Base-by-base conservation (phyloP, 1,140 invertebrate species). In the Lerema accius region DNA sequence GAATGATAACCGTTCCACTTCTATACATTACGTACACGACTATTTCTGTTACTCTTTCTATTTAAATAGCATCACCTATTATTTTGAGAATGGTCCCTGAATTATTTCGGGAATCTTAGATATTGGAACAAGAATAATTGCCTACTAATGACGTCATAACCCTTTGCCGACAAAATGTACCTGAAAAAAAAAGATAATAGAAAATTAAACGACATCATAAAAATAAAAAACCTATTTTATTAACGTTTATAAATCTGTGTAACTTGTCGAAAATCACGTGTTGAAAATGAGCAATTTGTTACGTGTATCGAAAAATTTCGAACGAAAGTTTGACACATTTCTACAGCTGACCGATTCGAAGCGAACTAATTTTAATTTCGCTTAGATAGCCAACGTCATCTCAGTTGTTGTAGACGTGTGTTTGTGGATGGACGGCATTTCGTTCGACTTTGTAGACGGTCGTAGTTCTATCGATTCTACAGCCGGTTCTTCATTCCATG, bases 361-460 rank as follows among this genome's bases (percentile, higher is more conserved):
- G 71, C 71, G 67, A 59, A 84, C 84, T 87, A 86, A 78, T 82
- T 86, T 87, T 89, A 89, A 80, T 86, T 76, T 82, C 69, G 73
- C 71, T 72, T 72, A 76, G 77, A 72, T 76, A 73, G 53, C 65
- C 64, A 61, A 86, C 84, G 82, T 86, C 75, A 84, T 72, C 63
- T 85, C 78, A 87, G 86, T 89, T 75, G 82, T 79, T 53, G 67
- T 72, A 76, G 75, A 73, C 71, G 69, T 76, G 80, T 78, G 80
- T 80, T 75, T 84, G 78, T 59, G 72, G 71, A 68, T 67, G 79
- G 84, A 79, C 80, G 80, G 65, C 73, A 67, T 82, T 81, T 76
- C 63, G 58, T 73, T 55, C 61, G 53, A 63, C 69, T 58, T 69
- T 59, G 50, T 60, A 65, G 76, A 77, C 73, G 66, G 66, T 76